Conservation (phyloP, 2,888 invertebrate species). For the Monopis laevigella region DNA sequence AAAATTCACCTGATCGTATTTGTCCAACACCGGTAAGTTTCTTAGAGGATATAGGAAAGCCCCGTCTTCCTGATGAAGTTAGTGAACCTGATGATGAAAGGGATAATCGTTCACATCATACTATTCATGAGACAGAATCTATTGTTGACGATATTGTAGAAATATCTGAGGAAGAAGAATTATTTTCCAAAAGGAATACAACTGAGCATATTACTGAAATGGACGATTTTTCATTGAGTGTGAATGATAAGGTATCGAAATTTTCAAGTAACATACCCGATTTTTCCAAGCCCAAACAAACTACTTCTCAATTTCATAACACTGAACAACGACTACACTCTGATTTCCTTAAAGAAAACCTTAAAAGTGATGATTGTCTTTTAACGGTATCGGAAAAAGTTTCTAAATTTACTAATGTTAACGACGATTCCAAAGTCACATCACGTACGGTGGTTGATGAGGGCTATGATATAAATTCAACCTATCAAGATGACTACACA, state of each 20-base stretch:
- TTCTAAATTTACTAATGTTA: conserved; percentile 66
- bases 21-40: conserved; percentile 73
- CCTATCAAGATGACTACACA: conserved; percentile 56
- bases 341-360: conserved; percentile 56
- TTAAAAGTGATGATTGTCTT: conserved; percentile 70
- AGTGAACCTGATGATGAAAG: conserved; percentile 78
- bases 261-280: conserved; percentile 52
- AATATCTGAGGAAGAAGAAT: conserved; percentile 61
- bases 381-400: conserved; percentile 76
- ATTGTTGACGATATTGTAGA: conserved; percentile 66
- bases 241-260: conserved; percentile 66
- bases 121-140: conserved; percentile 69
- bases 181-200: conserved; percentile 44
- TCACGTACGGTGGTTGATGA: conserved; percentile 47
- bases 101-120: conserved; percentile 40
- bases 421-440: conserved; percentile 44
- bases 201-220: conserved; percentile 40
- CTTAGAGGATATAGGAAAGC: conserved; percentile 66
- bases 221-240: conserved; percentile 62
- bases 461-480: conserved; percentile 61
- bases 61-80: conserved; percentile 78
- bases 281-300: conserved; percentile 35
- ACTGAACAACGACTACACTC: conserved; percentile 51
- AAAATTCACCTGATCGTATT: conserved; percentile 77
- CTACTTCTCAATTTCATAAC: conserved; percentile 34